Evolutionary conservation across 2,888 invertebrate genomes (phyloP).

Genomic region (Ectobius pallidus): DNA sequence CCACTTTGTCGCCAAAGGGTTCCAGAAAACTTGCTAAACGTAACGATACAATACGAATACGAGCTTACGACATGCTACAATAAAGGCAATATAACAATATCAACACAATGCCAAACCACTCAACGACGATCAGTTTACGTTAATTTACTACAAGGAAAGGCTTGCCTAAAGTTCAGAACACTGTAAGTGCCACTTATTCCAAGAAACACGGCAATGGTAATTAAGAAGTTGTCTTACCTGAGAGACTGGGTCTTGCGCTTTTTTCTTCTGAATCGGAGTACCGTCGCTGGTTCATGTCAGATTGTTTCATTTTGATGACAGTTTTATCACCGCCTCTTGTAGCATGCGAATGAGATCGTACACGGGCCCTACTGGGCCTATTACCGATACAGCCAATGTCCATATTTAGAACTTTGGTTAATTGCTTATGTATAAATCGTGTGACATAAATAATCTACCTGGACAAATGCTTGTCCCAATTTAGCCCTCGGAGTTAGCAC

Average conservation of each 20-base stretch:
- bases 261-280: constrained; percentile 49
- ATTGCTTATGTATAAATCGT: background rate
- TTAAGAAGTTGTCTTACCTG: background rate
- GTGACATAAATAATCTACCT: constrained; percentile 2
- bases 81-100: too few relatives aligned
- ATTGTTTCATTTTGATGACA: constrained; percentile 39
- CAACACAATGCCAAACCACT: too few relatives aligned
- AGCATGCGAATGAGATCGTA: constrained; percentile 36
- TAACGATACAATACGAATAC: too few relatives aligned
- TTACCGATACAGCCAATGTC: constrained; percentile 13
- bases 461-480: constrained; percentile 1
- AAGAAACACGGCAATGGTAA: too few relatives aligned
- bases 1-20: too few relatives aligned
- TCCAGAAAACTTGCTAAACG: too few relatives aligned
- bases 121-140: too few relatives aligned
- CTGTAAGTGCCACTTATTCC: too few relatives aligned
- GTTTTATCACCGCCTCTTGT: constrained; percentile 43
- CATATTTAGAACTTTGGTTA: background rate
- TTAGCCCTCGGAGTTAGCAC: too few relatives aligned
- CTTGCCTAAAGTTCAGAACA: too few relatives aligned
- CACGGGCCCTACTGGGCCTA: constrained; percentile 41
- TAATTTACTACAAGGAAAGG: too few relatives aligned
- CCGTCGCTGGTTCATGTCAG: constrained; percentile 46
- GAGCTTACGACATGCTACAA: too few relatives aligned
- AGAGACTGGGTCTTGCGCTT: constrained; percentile 35